A percentile compares a stretch with the other conserved stretches of the same genome.
These are phyloP conservation scores for Oenanthe oenanthe DNA, from an alignment of 2,113 vertebrate genomes.

Conservation along the genomic window DNA sequence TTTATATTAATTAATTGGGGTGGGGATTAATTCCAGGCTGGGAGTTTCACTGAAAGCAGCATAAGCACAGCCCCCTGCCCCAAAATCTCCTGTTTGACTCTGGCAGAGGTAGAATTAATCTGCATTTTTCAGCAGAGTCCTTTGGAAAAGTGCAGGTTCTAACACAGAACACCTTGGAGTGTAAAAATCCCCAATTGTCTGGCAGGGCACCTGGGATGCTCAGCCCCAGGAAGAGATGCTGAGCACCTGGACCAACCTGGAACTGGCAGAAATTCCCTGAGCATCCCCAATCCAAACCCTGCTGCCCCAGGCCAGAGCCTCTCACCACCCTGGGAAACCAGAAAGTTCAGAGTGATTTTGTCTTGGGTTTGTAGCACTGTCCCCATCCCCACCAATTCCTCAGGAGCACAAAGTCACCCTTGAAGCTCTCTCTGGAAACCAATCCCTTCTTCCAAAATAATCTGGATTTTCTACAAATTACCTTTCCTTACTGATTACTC, in stretches of 20 bases:
- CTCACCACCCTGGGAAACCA: fast-evolving
- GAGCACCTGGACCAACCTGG: background rate
- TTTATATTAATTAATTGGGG: background rate
- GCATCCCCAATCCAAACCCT: fast-evolving
- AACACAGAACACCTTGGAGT: background rate
- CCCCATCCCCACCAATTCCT: background rate
- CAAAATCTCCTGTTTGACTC: background rate
- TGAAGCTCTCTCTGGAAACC: background rate
- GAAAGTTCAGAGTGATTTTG: background rate
- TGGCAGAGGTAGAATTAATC: background rate
- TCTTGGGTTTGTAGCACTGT: background rate
- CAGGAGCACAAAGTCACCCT: background rate
- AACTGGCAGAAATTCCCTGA: fast-evolving
- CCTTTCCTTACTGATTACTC: background rate
- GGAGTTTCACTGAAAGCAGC: background rate
- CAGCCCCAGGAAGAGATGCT: background rate
- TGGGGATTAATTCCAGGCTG: background rate
- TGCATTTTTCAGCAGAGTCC: background rate
- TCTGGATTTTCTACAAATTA: background rate
- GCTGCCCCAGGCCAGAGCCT: background rate
- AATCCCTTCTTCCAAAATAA: background rate
- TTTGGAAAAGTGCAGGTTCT: fast-evolving
- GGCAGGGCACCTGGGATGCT: background rate
- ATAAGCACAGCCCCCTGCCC: fast-evolving
- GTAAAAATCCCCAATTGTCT: fast-evolving